Evolutionary conservation across 2,888 invertebrate species (phyloP), one percentile per base, ranked within the genome.

Genomic region (Tethea ocularis): DNA sequence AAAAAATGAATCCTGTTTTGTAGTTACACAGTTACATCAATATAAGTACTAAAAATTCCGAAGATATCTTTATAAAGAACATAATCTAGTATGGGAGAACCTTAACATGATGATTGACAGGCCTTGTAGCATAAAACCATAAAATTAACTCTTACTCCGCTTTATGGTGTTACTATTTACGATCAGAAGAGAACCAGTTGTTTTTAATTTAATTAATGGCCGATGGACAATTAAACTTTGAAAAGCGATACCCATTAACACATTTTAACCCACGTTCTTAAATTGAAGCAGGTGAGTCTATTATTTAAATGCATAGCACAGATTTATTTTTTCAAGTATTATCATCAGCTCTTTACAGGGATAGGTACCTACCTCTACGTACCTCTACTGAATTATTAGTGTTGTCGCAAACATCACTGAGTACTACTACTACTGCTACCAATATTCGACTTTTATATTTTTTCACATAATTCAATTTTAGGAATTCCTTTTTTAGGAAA

Each of bases 41-140:
- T 4, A 4, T 4, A 24, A 2, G 6, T 24, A 24, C 24, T 24
- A n/a, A 24, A 24, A 24, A 24, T 24, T 6, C 24, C 24, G 6
- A 24, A 24, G 6, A 24, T 24, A 24, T 24, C 5, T 24, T 2
- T 24, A 6, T 24, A 24, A 4, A n/a, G n/a, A n/a, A n/a, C n/a
- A n/a, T n/a, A n/a, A n/a, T 46, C 20, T 2, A 10, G n/a, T 46
- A 20, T 46, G 46, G n/a, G 10, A 20, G 20, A n/a, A 46, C 46
- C 46, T 74, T 83, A 81, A 86, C 83, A 80, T 78, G 57, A 52
- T 77, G 78, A 81, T 77, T 81, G 85, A 86, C 82, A 78, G 72
- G 60, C 57, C 62, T 61, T 58, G 61, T 66, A 69, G 61, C 63
- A 63, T 66, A 69, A 67, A 69, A 70, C 72, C 66, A 78, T 80